Evolutionary conservation across 2,113 vertebrate genomes (phyloP).

Genomic region (Rattus norvegicus): GRCr8 NC_086027.1:79828001-79828500

Average conservation of each 20-base stretch:
- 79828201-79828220: background rate
- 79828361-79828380: background rate
- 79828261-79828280: background rate
- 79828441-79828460: background rate
- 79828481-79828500: background rate
- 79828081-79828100: background rate
- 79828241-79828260: background rate
- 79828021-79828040: background rate
- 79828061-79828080: background rate
- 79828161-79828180: background rate
- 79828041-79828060: fast-evolving
- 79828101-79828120: background rate
- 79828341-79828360: background rate
- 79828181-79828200: background rate
- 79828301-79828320: constrained; percentile 1
- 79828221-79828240: background rate
- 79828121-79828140: background rate
- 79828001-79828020: background rate
- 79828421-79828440: background rate
- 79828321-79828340: constrained; percentile 2
- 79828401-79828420: background rate
- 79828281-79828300: background rate
- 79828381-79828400: background rate
- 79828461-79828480: background rate
- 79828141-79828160: background rate